Percentiles rank a stretch among this genome's conserved stretches.
Evolutionary conservation across 2,797 vertebrate genomes (phyloP).

Genomic region (Coilia nasus): DNA sequence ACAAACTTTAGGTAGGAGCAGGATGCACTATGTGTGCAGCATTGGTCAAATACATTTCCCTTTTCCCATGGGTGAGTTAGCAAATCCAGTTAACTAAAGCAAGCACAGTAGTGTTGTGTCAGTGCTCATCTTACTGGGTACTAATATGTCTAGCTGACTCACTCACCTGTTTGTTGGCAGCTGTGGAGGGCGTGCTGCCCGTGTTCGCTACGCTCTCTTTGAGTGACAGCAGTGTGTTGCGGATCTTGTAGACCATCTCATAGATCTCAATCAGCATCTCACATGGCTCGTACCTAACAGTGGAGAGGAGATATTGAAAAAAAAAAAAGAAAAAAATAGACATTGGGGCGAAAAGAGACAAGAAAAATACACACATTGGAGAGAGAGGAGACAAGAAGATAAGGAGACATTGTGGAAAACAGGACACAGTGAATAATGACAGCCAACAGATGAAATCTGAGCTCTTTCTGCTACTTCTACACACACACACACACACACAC

Average conservation of each 20-base stretch:
- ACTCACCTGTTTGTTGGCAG: constrained; percentile 72
- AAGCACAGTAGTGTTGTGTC: no score
- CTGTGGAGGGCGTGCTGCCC: constrained; percentile 58
- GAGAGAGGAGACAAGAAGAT: no score
- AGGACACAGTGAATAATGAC: not conserved
- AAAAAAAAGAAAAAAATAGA: no score
- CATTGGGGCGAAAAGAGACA: no score
- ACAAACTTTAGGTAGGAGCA: not conserved
- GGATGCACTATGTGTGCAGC: not conserved
- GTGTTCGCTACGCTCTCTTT: constrained; percentile 69
- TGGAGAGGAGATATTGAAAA: not conserved
- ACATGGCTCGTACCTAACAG: constrained; percentile 75
- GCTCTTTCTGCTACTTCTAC: not conserved
- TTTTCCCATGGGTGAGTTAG: no score
- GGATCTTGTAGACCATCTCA: constrained; percentile 78
- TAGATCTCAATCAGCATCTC: constrained; percentile 78
- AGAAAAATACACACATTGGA: no score
- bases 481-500: no score
- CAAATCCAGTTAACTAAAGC: no score
- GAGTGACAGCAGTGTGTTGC: constrained; percentile 73
- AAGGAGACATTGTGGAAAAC: no score
- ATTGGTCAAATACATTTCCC: not conserved
- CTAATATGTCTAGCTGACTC: not conserved
- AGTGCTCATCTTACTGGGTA: not conserved
- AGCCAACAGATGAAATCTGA: not conserved